Evolutionary conservation across 2,888 invertebrate species (phyloP), one percentile per base, ranked within the genome.

Genomic region (Emesis russula): DNA sequence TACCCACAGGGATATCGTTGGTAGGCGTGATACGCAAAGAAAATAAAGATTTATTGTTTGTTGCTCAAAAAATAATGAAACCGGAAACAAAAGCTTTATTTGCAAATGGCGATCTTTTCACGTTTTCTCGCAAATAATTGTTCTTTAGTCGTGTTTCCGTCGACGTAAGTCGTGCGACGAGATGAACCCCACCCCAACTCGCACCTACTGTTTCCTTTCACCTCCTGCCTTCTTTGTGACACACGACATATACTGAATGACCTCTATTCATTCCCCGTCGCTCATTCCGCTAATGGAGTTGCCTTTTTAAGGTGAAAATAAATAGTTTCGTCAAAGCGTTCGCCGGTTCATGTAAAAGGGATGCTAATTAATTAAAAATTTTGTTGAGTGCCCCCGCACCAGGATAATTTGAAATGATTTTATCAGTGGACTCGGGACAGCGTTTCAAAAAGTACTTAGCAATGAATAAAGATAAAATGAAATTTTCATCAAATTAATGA

Each of bases 261-360:
- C 97, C 97, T 96, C 96, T 96, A 97, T 98, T 97, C 97, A 97
- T 96, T 95, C 95, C 95, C 95, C 96, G 96, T 95, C 96, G 96
- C 96, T 98, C 98, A 98, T 98, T 98, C 96, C 96, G 93, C 97
- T 98, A 98, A 98, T 98, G 98, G 98, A 97, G 97, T 97, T 97
- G 97, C 97, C 97, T 97, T 97, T 97, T 97, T 95, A 96, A 97
- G 96, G 97, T 97, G 96, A 96, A 96, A 97, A 97, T 97, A 97
- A 97, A 97, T 97, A 97, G 96, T 97, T 95, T 94, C 92, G 92
- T 95, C 96, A 96, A 96, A 97, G 96, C 95, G 93, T 86, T 92
- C 33, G 92, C 89, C 90, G 92, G 90, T 85, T 89, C 90, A 92
- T 93, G 91, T 87, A 33, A 91, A 96, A 96, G 95, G 95, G 96